A percentile compares a stretch with the other conserved stretches of the same genome.
phyloP scores from a whole-genome alignment of 2,797 vertebrate genomes.

The Crax fasciolata region DNA sequence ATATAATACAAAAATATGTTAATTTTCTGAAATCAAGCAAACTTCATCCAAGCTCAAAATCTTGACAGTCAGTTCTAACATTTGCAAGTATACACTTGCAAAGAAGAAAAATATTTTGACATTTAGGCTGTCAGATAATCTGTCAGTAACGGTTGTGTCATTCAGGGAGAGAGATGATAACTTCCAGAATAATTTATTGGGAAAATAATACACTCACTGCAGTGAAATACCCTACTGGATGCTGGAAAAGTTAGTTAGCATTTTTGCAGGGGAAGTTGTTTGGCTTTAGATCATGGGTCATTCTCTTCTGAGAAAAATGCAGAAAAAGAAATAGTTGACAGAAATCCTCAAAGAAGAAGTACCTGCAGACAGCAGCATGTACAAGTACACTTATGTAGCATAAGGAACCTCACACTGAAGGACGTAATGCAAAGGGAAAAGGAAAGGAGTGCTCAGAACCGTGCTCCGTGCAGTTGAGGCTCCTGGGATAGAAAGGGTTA shows the following conservation, averaged over 20 bases:
- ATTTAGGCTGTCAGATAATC: constrained; percentile 58
- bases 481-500: fast-evolving
- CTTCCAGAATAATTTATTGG: constrained; percentile 61
- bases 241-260: neutral
- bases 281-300: neutral
- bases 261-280: constrained; percentile 1
- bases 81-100: constrained; percentile 49
- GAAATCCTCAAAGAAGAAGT: neutral
- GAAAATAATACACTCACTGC: constrained; percentile 48
- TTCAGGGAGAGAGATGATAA: constrained; percentile 51
- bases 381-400: neutral
- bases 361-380: neutral
- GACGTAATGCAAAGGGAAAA: neutral
- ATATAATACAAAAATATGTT: constrained; percentile 21
- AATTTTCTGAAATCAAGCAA: constrained; percentile 62
- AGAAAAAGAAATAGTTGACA: neutral
- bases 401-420: neutral
- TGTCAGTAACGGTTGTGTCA: constrained; percentile 45
- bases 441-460: neutral
- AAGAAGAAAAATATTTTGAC: constrained; percentile 73
- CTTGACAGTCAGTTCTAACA: constrained; percentile 52
- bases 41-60: constrained; percentile 61
- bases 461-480: neutral
- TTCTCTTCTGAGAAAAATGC: neutral
- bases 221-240: constrained; percentile 19